Evolutionary conservation across 1,140 invertebrate species (phyloP), one percentile per base, ranked within the genome.

Genomic region (Megathymus violae): DNA sequence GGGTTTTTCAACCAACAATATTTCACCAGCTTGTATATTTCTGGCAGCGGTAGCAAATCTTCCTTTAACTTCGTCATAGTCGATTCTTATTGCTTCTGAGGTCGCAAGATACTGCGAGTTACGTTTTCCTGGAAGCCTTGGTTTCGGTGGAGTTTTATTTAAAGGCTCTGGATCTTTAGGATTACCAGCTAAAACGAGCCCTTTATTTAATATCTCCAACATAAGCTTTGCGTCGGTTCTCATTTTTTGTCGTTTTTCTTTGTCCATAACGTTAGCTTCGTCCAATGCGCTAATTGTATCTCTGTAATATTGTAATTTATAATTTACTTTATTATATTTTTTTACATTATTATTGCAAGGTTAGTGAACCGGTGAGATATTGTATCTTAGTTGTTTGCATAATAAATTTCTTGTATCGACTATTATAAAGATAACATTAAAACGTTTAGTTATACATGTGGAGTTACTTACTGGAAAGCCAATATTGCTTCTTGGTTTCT

Each of bases 1-100:
- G 1, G 97, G 94, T 74, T 94, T 93, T 77, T 98, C 97, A 1
- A 95, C 84, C 0, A 95, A 84, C 17, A 98, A 71, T 44, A 95
- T 91, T 72, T 96, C 94, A 1, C 95, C 95, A 3, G 94, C 93
- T 25, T 89, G 70, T 9, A 96, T 94, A 69, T 95, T 89, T 59
- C 91, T 92, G 0, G 92, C 92, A 0, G 96, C 95, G 14, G 93
- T 89, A 0, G 93, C 95, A 72, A 93, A 95, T 76, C 91, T 82
- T 16, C 91, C 91, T 72, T 74, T 82, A 2, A 36, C 15, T 25
- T 91, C 88, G 15, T 90, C 89, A 16, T 91, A 82, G 31, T 88
- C 89, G 48, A 95, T 92, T 31, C 92, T 78, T 2, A 95, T 87
- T 0, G 93, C 92, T 31, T 90, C 91, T 10, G 92, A 94, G 17